These are phyloP conservation scores for Heterodera schachtii DNA, from an alignment of 1,140 invertebrate species.

Conservation along the genomic window DNA sequence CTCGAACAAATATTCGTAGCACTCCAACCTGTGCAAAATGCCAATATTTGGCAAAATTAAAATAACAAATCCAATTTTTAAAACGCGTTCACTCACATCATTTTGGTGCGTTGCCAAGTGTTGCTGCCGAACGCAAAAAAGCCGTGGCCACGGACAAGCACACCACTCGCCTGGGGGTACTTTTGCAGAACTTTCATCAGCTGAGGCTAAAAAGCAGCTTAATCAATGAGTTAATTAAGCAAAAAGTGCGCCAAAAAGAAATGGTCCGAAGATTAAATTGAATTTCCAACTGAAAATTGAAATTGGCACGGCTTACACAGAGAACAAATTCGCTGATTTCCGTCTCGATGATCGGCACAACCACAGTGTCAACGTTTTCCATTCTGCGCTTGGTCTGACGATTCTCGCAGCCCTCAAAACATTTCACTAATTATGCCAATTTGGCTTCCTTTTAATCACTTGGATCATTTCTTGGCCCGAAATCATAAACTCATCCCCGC, in stretches of 20 bases:
- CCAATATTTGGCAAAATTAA: too few relatives aligned
- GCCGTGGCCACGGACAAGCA: constrained; percentile 89
- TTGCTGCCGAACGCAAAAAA: constrained; percentile 80
- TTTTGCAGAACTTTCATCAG: constrained; percentile 86
- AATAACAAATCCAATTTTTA: too few relatives aligned
- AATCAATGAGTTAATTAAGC: too few relatives aligned
- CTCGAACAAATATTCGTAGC: too few relatives aligned
- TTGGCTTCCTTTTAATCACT: constrained; percentile 46
- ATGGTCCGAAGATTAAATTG: not conserved
- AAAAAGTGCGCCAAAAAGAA: constrained; percentile 70
- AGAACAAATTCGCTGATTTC: constrained; percentile 83
- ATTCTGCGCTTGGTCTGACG: constrained; percentile 72
- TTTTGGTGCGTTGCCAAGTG: constrained; percentile 82
- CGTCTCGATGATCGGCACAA: constrained; percentile 74
- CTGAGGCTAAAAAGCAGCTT: constrained; percentile 73
- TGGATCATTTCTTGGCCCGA: constrained; percentile 98
- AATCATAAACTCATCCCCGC: constrained; percentile 82
- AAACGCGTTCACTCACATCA: constrained; percentile 72
- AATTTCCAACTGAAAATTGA: constrained; percentile 5
- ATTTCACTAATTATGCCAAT: not conserved
- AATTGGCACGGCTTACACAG: constrained; percentile 20
- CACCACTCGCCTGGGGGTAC: constrained; percentile 82
- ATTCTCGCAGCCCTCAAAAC: constrained; percentile 74
- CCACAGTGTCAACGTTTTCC: constrained; percentile 84
- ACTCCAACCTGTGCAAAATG: too few relatives aligned